A percentile compares a stretch with the other conserved stretches of the same genome.
These are phyloP conservation scores for Ypsolopha sequella DNA, from an alignment of 2,888 invertebrate species.

Conservation along the genomic window DNA sequence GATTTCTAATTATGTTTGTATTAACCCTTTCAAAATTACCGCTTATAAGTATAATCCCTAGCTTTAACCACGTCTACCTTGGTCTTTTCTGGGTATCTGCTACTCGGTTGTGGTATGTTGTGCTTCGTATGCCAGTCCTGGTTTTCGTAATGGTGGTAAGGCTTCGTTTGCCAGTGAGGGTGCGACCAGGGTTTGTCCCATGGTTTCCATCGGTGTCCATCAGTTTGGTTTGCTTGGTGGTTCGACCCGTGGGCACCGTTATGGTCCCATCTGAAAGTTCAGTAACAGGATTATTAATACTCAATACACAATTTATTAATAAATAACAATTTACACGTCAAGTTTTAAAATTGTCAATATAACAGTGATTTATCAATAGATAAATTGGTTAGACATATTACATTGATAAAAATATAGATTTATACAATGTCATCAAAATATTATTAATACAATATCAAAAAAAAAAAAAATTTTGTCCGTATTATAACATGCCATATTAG, in stretches of 20 bases:
- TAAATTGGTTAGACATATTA: no score
- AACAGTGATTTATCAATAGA: no score
- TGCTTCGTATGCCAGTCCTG: constrained; percentile 13
- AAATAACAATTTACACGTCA: no score
- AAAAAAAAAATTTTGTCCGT: no score
- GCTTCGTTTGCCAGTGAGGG: constrained; percentile 19
- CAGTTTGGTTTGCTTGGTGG: constrained; percentile 8
- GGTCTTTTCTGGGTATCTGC: neutral
- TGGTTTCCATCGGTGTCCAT: constrained; percentile 30
- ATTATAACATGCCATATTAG: no score
- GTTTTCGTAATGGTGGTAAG: constrained; percentile 1
- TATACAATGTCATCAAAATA: no score
- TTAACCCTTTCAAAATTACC: neutral
- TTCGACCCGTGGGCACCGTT: constrained; percentile 9
- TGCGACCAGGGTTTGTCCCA: constrained; percentile 23
- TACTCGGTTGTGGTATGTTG: constrained; percentile 6
- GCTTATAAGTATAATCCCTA: neutral
- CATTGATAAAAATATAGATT: no score
- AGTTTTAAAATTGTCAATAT: no score
- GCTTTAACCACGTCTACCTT: neutral
- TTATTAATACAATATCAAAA: no score
- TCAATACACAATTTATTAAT: no score
- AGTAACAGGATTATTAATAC: neutral
- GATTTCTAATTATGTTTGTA: neutral
- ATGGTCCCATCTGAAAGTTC: neutral